A percentile compares a stretch with the other conserved stretches of the same genome.
Conservation (phyloP, 2,113 vertebrate species). For the Campylorhamphus procurvoides region DNA sequence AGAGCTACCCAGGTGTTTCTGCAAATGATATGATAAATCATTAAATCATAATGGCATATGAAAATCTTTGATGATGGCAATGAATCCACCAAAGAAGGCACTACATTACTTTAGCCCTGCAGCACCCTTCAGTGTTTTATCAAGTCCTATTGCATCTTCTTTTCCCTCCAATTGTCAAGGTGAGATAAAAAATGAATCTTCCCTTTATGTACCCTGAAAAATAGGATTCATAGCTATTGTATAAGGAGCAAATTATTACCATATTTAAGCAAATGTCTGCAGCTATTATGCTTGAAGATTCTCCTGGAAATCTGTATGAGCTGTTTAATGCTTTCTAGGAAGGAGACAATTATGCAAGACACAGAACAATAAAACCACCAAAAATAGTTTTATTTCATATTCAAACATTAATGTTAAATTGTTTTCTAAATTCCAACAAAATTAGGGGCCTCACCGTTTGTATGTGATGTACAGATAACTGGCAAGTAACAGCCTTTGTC, state of each 20-base stretch:
- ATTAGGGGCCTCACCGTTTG: background rate
- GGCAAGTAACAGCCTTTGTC: background rate
- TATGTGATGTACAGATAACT: background rate
- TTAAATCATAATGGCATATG: background rate
- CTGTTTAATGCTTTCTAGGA: conserved; percentile 46
- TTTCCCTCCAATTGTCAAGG: background rate
- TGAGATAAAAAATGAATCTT: conserved; percentile 25
- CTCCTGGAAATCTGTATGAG: conserved; percentile 16
- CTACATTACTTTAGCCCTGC: background rate
- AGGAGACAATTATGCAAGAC: conserved; percentile 33
- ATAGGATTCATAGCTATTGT: conserved; percentile 11
- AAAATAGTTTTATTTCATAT: conserved; percentile 19
- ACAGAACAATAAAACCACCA: background rate
- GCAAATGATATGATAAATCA: background rate
- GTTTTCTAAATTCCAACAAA: background rate
- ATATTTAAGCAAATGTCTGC: conserved; percentile 61
- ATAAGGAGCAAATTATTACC: conserved; percentile 58
- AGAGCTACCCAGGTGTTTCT: background rate
- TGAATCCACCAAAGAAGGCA: background rate
- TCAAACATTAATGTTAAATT: conserved; percentile 3
- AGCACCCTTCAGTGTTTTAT: background rate
- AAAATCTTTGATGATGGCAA: background rate
- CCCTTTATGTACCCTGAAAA: conserved; percentile 33
- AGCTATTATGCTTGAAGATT: conserved; percentile 47
- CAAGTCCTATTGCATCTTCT: background rate